phyloP scores from a whole-genome alignment of 2,888 invertebrate genomes.

The Parascotia fuliginaria region DNA sequence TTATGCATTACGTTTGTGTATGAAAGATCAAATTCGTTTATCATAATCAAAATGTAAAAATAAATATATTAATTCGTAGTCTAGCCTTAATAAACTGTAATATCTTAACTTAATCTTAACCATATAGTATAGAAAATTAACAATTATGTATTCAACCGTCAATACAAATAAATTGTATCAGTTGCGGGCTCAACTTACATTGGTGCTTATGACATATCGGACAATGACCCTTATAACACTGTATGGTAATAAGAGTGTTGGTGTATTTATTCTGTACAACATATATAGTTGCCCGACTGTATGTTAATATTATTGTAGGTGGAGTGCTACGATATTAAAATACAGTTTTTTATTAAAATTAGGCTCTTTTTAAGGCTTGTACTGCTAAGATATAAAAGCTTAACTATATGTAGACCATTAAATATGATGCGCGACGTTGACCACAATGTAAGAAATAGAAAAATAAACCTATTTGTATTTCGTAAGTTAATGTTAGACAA shows the following conservation, averaged over 20 bases:
- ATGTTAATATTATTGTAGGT: slow-evolving; percentile 5
- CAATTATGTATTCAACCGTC: not conserved
- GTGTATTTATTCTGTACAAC: slow-evolving; percentile 20
- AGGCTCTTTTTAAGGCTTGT: not conserved
- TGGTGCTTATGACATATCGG: slow-evolving; percentile 16
- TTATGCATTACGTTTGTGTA: too few relatives aligned
- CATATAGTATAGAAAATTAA: not conserved
- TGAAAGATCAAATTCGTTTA: not conserved
- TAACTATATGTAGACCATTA: too few relatives aligned
- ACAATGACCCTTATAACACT: slow-evolving; percentile 25
- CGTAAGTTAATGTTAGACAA: too few relatives aligned
- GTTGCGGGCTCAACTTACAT: not conserved
- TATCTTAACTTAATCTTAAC: not conserved
- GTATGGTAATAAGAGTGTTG: slow-evolving; percentile 35
- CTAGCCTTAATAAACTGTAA: not conserved
- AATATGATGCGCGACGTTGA: too few relatives aligned
- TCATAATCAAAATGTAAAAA: not conserved
- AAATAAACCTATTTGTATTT: too few relatives aligned
- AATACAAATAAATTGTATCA: not conserved
- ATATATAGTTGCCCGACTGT: slow-evolving; percentile 7
- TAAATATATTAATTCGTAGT: not conserved
- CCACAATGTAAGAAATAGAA: too few relatives aligned
- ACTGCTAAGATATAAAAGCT: not conserved
- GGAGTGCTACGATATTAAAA: not conserved
- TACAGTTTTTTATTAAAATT: not conserved